phyloP scores from a whole-genome alignment of 2,888 invertebrate species.

The Eupithecia inturbata region DNA sequence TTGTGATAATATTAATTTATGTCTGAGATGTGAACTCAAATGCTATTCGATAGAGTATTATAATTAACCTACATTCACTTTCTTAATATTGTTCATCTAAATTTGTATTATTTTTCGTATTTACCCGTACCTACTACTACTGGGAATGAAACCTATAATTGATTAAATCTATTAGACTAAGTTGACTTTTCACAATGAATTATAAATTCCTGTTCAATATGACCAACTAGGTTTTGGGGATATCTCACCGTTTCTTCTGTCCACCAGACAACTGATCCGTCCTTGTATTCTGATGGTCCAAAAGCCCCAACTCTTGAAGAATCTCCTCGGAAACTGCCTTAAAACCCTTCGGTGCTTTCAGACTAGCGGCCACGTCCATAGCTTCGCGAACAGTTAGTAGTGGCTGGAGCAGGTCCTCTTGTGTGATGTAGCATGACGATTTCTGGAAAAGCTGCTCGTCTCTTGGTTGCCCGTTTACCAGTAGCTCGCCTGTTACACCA shows the following conservation, averaged over 20 bases:
- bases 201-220: neutral
- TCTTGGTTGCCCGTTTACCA: slow-evolving; percentile 86
- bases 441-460: slow-evolving; percentile 87
- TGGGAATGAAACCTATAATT: too few relatives aligned
- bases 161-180: neutral
- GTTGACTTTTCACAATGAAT: neutral
- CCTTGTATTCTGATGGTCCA: slow-evolving; percentile 86
- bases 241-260: slow-evolving; percentile 86
- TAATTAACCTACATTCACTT: neutral
- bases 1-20: neutral
- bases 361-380: slow-evolving; percentile 90
- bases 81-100: neutral
- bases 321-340: slow-evolving; percentile 81
- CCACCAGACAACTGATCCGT: slow-evolving; percentile 89
- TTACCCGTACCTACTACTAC: too few relatives aligned
- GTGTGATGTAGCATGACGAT: slow-evolving; percentile 92
- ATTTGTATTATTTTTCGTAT: neutral
- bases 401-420: slow-evolving; percentile 89
- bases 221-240: neutral
- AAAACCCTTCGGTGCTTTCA: slow-evolving; percentile 86
- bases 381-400: slow-evolving; percentile 89
- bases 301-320: slow-evolving; percentile 85
- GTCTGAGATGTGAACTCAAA: neutral
- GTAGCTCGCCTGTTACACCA: slow-evolving; percentile 87
- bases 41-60: neutral